Conservation (phyloP, 2,888 invertebrate genomes). For the Slavum lentiscoides region DNA sequence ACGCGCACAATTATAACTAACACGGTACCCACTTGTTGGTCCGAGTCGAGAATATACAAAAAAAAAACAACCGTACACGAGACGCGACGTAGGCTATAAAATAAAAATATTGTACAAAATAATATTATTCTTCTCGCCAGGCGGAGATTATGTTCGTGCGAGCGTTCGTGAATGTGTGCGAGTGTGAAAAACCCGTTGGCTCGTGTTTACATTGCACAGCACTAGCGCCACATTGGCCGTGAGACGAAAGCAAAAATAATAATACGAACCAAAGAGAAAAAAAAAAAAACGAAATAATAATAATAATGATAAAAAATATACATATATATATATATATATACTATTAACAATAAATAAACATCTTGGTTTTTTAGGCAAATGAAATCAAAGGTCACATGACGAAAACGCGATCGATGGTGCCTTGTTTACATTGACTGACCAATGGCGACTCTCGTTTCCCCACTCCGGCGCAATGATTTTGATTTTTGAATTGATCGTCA, state of each 20-base stretch:
- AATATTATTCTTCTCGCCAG: background rate
- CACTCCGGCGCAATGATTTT: slow-evolving; percentile 8
- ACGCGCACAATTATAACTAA: background rate
- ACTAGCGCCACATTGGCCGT: slow-evolving; percentile 50
- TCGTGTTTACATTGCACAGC: slow-evolving; percentile 42
- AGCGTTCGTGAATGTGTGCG: background rate
- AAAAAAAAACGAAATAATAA: background rate
- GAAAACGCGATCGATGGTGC: slow-evolving; percentile 51
- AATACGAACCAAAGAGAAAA: background rate
- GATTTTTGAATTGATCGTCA: slow-evolving; percentile 29
- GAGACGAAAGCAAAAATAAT: slow-evolving; percentile 51
- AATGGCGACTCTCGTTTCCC: slow-evolving; percentile 13
- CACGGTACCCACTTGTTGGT: slow-evolving; percentile 44
- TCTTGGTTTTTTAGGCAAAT: slow-evolving; percentile 45
- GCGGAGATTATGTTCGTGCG: background rate
- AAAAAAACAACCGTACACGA: background rate
- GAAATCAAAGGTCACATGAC: slow-evolving; percentile 53
- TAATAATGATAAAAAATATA: too few species aligned
- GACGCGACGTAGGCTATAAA: background rate
- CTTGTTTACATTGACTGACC: slow-evolving; percentile 44
- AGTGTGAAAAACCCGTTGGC: slow-evolving; percentile 43
- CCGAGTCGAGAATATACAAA: slow-evolving; percentile 2
- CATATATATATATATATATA: too few species aligned
- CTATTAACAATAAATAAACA: slow-evolving; percentile 48
- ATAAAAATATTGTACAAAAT: background rate